Evolutionary conservation across 2,888 invertebrate species (phyloP), one percentile per base, ranked within the genome.

Genomic region (Pandemis corylana): DNA sequence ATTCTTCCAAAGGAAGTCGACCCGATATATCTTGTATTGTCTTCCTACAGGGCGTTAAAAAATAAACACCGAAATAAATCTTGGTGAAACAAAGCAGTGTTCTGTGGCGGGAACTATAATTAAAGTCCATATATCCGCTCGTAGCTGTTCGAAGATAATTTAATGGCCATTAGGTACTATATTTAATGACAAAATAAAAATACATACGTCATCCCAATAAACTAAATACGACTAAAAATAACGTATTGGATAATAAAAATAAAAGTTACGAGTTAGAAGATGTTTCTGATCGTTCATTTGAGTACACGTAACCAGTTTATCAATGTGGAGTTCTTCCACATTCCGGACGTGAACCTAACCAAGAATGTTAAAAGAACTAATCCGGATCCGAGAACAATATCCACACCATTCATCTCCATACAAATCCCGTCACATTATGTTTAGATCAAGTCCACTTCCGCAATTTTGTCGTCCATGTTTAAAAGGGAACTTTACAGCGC

Each of bases 401-500:
- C 71, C 44, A 41, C 28, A 51, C 79, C 78, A 84, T 85, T 77
- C 77, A 78, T 86, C 83, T 85, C 82, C 80, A 84, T 86, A 80
- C 80, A 84, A 84, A 84, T 84, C 77, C 84, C 83, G 85, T 87
- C 62, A 15, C 66, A 75, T 71, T 75, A 75, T 75, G 66, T 67
- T 66, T 70, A 71, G 70, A 75, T 71, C 75, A 70, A 70, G 41
- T 66, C 66, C 20, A 75, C 71, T 75, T 75, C 75, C 75, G 75
- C 71, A 56, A 67, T 53, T 67, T 46, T 13, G 63, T 20, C 63
- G 28, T 59, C 63, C 53, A 46, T 46, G 42, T 46, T 71, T 36
- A 66, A 71, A 67, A 44, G 15, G 53, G 66, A 70, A 68, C 63
- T 74, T 61, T 63, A 63, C 59, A 49, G 67, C n/a, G 20, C n/a